Base-by-base conservation (phyloP, 2,113 vertebrate species). In the Archilochus colubris region DNA sequence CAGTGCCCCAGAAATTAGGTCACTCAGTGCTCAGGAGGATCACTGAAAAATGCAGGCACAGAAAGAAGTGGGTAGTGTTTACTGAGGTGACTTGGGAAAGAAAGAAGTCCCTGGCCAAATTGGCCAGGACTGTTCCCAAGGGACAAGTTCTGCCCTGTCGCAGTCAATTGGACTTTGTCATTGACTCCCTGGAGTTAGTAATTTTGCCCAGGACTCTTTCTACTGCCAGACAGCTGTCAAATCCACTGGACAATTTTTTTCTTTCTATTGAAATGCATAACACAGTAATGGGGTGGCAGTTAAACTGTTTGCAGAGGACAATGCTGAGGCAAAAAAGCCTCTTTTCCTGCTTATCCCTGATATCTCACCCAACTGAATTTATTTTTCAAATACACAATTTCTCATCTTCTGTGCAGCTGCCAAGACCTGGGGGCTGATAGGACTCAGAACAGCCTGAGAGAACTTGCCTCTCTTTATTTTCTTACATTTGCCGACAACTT, bases 1-100 rank as follows among this genome's bases (percentile, higher is more conserved):
- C 91, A 81, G 61, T 89, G 93, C 88, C 91, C 89, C 89, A 93
- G 95, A 95, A 96, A 95, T 86, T 82, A 83, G 93, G 94, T 95
- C 95, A 88, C 66, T 80, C 62, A 38, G 73, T 89, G 89, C 78
- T 95, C 68, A 93, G 80, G 54, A 95, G 68, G 73, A 91, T 94
- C 57, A 74, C 82, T 46, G 88, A 86, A 85, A 95, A 94, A 91
- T 68, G 57, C 73, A 94, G 82, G 79, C 94, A 83, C 61, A 90
- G 73, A 95, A 94, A 92, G 83, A 96, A 95, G 50, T 14, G 82
- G 13, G 40, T 36, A 97, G 82, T 91, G 85, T 94, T 93, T 93
- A 38, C 76, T 46, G 68, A 76, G 31, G 30, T 68, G 69, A 84
- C 79, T 93, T 90, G 79, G 74, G 82, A 95, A 75, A 93, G 22